Percentiles rank a stretch among this genome's conserved stretches.
Conservation (phyloP, 1,140 invertebrate species). For the Laodelphax striatellus region DNA sequence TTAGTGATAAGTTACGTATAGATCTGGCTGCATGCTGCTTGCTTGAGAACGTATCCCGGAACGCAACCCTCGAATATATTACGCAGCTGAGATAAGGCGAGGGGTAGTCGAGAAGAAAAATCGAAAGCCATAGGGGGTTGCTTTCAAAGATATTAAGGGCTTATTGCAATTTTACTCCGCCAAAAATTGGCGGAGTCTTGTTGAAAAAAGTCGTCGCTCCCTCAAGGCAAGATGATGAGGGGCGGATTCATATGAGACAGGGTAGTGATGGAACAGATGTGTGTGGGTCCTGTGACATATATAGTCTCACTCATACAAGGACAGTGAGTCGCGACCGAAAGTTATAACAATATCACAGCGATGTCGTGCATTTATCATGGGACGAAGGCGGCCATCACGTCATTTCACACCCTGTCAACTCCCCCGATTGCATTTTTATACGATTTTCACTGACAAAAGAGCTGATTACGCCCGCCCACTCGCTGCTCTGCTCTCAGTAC, state of each 20-base stretch:
- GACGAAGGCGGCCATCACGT: not conserved
- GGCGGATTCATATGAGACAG: too few species aligned
- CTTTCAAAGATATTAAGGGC: slow-evolving; percentile 1
- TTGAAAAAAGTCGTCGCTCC: not conserved
- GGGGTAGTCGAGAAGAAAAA: not conserved
- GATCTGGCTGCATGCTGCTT: too few species aligned
- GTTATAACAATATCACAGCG: slow-evolving; percentile 1
- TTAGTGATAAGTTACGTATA: too few species aligned
- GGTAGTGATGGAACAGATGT: too few species aligned
- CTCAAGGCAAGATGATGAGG: too few species aligned
- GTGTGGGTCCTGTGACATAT: too few species aligned
- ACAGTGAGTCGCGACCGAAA: too few species aligned
- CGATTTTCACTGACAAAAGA: slow-evolving; percentile 13
- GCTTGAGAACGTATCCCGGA: too few species aligned
- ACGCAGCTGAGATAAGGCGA: too few species aligned
- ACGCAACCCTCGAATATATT: too few species aligned
- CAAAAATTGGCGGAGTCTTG: slow-evolving; percentile 1
- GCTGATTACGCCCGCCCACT: slow-evolving; percentile 5
- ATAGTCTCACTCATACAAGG: too few species aligned
- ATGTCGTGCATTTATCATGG: slow-evolving; percentile 11
- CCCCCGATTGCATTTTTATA: slow-evolving; percentile 16
- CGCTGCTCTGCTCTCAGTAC: not conserved
- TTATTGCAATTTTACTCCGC: slow-evolving; percentile 1
- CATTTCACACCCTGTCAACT: slow-evolving; percentile 17
- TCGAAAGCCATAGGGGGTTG: not conserved